Base-by-base conservation (phyloP, 2,888 invertebrate species). In the Lydus trimaculatus region DNA sequence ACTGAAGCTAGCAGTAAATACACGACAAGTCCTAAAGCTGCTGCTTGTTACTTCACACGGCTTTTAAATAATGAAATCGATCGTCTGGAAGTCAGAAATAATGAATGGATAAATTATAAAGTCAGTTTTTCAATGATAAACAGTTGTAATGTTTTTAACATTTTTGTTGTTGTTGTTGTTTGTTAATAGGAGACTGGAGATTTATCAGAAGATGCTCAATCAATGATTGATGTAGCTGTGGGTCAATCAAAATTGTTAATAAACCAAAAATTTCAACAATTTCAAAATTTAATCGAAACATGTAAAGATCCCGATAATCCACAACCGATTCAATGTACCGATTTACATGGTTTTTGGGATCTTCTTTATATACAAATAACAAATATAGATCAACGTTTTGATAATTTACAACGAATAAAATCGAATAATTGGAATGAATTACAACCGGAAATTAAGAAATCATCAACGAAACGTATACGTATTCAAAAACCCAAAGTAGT, bases 291-390 rank as follows among this genome's bases (percentile, higher is more conserved):
- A 78, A 86, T 68, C 8, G 58, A 5, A 0, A 83, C 86, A 56
- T 86, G 85, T 81, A 87, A 81, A 77, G 82, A 67, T 78, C 87
- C 73, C 73, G 85, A 81, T 69, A 82, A 86, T 31, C 87, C 86
- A n/a, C 87, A 87, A 72, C 84, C 88, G 11, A 88, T 92, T 56
- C 90, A 89, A 0, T 87, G 89, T 68, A 88, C 89, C 7, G 96
- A 96, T 86, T 87, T 96, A 65, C 92, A 91, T 76, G 95, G 95
- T 31, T 96, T 95, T 86, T 96, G 95, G 95, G 95, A 95, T 78
- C 92, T 94, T 91, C 90, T 94, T 43, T 90, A 89, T 75, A 90
- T 94, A 84, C 94, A 95, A 87, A 89, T 93, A 0, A 90, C 89
- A 64, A 90, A 92, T 76, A 86, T 93, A 4, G 87, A 91, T 77